A percentile compares a stretch with the other conserved stretches of the same genome.
Conservation (phyloP, 2,113 vertebrate genomes). For the Chaetops frenatus region DNA sequence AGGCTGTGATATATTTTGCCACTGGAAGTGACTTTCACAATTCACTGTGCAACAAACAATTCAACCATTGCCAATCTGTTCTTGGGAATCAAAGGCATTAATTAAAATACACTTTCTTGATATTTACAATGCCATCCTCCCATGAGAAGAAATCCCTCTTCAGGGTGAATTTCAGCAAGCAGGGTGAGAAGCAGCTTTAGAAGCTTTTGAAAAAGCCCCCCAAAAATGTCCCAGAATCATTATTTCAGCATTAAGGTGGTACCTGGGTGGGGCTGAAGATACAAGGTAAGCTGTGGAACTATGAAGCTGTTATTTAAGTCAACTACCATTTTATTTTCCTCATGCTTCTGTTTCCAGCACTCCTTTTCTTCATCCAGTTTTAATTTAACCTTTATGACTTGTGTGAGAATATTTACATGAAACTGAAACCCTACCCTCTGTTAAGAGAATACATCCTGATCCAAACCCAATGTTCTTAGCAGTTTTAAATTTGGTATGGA, state of each 20-base stretch:
- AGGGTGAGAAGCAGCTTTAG: not conserved
- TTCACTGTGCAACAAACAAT: constrained; percentile 16
- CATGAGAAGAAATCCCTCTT: not conserved
- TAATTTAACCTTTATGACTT: not conserved
- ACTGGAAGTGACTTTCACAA: constrained; percentile 62
- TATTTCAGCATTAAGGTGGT: not conserved
- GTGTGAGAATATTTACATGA: not conserved
- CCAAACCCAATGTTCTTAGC: not conserved
- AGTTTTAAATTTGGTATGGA: not conserved
- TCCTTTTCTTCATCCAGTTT: not conserved
- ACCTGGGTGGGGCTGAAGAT: not conserved
- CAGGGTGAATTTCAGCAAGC: not conserved
- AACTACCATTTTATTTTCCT: not conserved
- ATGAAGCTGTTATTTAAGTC: not conserved
- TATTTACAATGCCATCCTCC: not conserved
- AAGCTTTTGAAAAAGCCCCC: rapidly evolving
- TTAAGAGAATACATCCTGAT: not conserved
- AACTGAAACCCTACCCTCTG: not conserved
- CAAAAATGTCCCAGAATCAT: not conserved
- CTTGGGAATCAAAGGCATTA: not conserved
- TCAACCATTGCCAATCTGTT: not conserved
- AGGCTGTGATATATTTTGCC: constrained; percentile 39
- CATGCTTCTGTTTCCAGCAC: not conserved
- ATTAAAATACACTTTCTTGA: not conserved
- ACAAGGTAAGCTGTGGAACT: not conserved